Evolutionary conservation across 2,113 vertebrate species (phyloP).

Genomic region (Turnix velox): DNA sequence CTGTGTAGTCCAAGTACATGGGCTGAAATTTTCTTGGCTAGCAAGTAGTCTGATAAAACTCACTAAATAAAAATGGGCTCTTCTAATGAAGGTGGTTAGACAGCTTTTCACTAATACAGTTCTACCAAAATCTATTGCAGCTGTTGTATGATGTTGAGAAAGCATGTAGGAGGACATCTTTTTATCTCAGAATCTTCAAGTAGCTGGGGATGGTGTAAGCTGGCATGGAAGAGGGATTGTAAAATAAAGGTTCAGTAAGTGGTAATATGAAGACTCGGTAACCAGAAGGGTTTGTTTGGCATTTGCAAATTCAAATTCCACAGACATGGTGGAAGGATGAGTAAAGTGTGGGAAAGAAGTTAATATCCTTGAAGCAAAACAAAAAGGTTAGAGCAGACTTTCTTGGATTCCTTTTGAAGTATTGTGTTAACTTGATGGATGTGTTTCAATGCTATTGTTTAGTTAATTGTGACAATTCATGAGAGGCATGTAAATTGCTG

Average conservation of each 20-base stretch:
- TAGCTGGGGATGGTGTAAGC: background rate
- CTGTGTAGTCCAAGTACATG: background rate
- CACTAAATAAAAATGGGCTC: background rate
- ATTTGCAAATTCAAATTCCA: background rate
- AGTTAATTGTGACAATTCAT: background rate
- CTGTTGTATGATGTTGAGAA: conserved; percentile 8
- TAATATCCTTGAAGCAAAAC: background rate
- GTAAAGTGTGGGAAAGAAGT: background rate
- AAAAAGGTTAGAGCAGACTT: background rate
- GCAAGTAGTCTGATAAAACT: background rate
- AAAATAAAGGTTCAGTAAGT: background rate
- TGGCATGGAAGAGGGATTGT: rapidly evolving
- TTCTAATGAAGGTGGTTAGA: background rate
- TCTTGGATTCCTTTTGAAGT: background rate
- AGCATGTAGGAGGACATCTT: background rate
- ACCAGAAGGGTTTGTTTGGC: background rate
- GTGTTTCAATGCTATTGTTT: background rate
- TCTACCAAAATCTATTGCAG: background rate
- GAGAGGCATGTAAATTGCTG: background rate
- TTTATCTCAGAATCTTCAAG: background rate
- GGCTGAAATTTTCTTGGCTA: background rate
- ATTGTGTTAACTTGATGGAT: background rate
- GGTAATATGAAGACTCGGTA: background rate
- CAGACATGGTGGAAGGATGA: background rate
- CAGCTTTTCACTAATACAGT: background rate